Evolutionary conservation across 2,113 vertebrate species (phyloP), one percentile per base, ranked within the genome.

Genomic region (Sterna hirundo): DNA sequence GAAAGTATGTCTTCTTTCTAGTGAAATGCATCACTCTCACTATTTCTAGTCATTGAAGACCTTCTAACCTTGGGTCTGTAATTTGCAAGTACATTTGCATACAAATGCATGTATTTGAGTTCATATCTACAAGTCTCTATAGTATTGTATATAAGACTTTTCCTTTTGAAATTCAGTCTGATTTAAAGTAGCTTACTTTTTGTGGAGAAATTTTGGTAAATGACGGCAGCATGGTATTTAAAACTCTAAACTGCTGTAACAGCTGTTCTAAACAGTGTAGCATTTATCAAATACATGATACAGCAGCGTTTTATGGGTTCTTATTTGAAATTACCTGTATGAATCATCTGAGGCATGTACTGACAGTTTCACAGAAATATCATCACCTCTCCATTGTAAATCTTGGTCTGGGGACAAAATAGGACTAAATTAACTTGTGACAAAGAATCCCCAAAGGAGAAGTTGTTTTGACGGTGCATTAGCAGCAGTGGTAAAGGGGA

Each of bases 71-170:
- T 3, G 3, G 17, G 25, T 61, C 66, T 79, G 85, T 42, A 55
- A 21, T 46, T 82, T 49, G 29, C 58, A 57, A 57, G 11, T 32
- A n/a, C 22, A 32, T 2, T 70, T 71, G 66, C 36, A 34, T 18
- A 21, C 0, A 1, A 38, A 34, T 22, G 11, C 16, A 1, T 9
- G 10, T 46, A 7, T 57, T 54, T 74, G 75, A 86, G 36, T n/a
- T 36, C 40, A 11, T 30, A 66, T 15, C 72, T 72, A 10, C 46
- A 46, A 4, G 30, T 44, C 40, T 80, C 19, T 38, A 6, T 15
- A 49, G 13, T 18, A 22, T 8, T 29, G 44, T 16, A 52, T 14
- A 0, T 14, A 61, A 32, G 22, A 68, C 26, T n/a, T 62, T 86
- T 58, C 27, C 26, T 66, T 81, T n/a, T 46, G 47, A 64, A 92